Evolutionary conservation across 2,113 vertebrate species (phyloP), one percentile per base, ranked within the genome.

Genomic region (Hoplias malabaricus): DNA sequence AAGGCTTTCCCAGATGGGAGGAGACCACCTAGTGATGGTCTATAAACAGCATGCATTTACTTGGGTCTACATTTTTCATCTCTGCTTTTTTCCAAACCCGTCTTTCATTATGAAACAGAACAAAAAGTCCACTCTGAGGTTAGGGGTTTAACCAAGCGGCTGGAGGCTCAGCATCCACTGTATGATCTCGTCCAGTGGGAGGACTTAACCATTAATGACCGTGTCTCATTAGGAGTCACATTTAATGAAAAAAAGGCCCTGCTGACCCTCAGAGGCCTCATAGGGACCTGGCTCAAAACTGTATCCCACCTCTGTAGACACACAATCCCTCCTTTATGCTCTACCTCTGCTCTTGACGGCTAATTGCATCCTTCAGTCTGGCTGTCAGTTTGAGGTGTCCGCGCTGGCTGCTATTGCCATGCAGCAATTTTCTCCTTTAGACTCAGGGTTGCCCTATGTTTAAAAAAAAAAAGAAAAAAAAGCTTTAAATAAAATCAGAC

Each of bases 361-460:
- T 86, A 88, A 83, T 79, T 81, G 75, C 77, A 85, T 73, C 85
- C 78, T 77, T 84, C 82, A 87, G 83, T 85, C 80, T 75, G 76
- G 75, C 83, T 86, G 85, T 87, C 85, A 88, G 84, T 83, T 84
- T 87, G 84, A 82, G 86, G 80, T 82, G 33, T 25, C 84, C 12
- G 38, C 34, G 67, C 61, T 65, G 23, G 13, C 16, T 59, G 29
- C 19, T 65, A 50, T 54, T 29, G 57, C 57, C 25, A 48, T 27
- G 16, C 23, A 68, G 46, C 23, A 34, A n/a, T n/a, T n/a, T n/a
- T n/a, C n/a, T n/a, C n/a, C n/a, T n/a, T n/a, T n/a, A n/a, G n/a
- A n/a, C n/a, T n/a, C n/a, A n/a, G n/a, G n/a, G n/a, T n/a, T n/a
- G n/a, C n/a, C n/a, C n/a, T n/a, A n/a, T n/a, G n/a, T n/a, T n/a